phyloP scores from a whole-genome alignment of 2,113 vertebrate genomes.

The Sphaerodactylus townsendi region DNA sequence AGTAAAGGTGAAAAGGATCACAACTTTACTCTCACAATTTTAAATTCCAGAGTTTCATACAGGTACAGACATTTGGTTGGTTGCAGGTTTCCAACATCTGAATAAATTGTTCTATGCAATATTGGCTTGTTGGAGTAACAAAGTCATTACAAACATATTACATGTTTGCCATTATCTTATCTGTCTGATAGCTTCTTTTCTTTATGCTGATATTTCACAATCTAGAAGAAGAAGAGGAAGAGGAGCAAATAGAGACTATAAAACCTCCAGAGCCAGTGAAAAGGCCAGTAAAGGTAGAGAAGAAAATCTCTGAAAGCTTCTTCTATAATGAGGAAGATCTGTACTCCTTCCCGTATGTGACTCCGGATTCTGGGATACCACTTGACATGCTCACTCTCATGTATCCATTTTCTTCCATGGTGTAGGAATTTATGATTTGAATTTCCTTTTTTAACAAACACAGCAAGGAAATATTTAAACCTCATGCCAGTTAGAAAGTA shows the following conservation, averaged over 20 bases:
- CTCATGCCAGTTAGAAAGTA: slow-evolving; percentile 6
- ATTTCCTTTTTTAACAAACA: background rate
- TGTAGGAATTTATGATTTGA: slow-evolving; percentile 27
- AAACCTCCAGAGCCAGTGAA: slow-evolving; percentile 5
- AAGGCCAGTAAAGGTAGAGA: slow-evolving; percentile 41
- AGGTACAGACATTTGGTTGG: background rate
- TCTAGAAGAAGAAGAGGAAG: slow-evolving; percentile 6
- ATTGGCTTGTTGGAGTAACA: background rate
- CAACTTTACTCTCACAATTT: background rate
- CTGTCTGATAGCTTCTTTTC: slow-evolving; percentile 4
- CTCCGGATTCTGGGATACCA: slow-evolving; percentile 77
- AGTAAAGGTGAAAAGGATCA: too few species aligned
- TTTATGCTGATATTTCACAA: slow-evolving; percentile 31
- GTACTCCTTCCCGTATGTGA: slow-evolving; percentile 76
- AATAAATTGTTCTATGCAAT: background rate
- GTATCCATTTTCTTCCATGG: slow-evolving; percentile 80
- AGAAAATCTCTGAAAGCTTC: slow-evolving; percentile 71
- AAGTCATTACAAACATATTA: background rate
- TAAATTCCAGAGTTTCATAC: background rate
- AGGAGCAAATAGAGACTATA: slow-evolving; percentile 2
- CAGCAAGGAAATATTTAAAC: background rate
- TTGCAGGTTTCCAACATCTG: background rate
- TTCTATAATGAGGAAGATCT: slow-evolving; percentile 81
- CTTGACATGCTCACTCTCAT: slow-evolving; percentile 79
- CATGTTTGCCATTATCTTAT: background rate